Percentiles rank a stretch among this genome's conserved stretches.
Evolutionary conservation across 2,113 vertebrate genomes (phyloP).

Genomic region (Anser brachyrhynchus): DNA sequence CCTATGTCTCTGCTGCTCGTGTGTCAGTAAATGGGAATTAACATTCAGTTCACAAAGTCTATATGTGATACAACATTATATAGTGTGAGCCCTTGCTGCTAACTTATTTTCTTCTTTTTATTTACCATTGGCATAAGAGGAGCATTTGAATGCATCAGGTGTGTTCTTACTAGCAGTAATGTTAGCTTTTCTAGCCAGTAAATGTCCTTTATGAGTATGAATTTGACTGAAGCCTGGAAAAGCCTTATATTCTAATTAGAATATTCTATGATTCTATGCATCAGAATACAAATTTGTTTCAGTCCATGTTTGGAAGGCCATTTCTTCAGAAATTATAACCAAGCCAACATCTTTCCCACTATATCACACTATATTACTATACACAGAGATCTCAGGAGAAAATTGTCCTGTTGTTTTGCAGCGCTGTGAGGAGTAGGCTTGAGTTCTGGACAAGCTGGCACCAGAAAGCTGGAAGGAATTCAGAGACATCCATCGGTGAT

Average conservation of each 20-base stretch:
- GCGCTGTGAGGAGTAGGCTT: not conserved
- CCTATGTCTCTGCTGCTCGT: not conserved
- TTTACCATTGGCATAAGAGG: not conserved
- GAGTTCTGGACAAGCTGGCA: not conserved
- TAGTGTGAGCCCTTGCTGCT: not conserved
- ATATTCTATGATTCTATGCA: not conserved
- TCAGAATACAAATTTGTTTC: not conserved
- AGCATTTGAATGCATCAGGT: not conserved
- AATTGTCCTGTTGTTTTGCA: not conserved
- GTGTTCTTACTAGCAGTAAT: not conserved
- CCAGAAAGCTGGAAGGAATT: not conserved
- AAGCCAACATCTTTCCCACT: not conserved
- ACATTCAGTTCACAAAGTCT: not conserved
- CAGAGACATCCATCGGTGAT: not conserved
- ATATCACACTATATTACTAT: not conserved
- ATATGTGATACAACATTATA: not conserved
- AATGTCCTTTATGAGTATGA: not conserved
- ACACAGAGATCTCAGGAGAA: not conserved
- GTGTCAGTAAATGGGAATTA: not conserved
- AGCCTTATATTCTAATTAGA: not conserved
- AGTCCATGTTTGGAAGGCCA: not conserved
- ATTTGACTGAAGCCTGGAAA: not conserved
- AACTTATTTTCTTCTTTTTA: not conserved
- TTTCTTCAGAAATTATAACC: not conserved
- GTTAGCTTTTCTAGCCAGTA: not conserved